These are phyloP conservation scores for Coenobita brevimanus DNA, from an alignment of 1,140 invertebrate genomes.

Conservation along the genomic window DNA sequence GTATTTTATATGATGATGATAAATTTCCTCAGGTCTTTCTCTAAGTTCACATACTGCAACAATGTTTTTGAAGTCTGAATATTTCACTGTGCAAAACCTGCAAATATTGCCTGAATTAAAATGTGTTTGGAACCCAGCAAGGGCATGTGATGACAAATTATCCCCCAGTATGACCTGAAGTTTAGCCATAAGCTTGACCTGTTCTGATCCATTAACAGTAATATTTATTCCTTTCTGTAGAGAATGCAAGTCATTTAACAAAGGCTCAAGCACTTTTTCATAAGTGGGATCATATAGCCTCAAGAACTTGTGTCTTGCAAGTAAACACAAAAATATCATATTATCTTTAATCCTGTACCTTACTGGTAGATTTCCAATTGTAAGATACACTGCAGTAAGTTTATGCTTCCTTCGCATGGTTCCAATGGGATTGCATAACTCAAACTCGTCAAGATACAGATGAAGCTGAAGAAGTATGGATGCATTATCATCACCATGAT, in stretches of 20 bases:
- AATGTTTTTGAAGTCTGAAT: not conserved
- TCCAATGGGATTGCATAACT: conserved; percentile 11
- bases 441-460: conserved; percentile 2
- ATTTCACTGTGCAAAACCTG: conserved; percentile 21
- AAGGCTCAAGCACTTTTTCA: not conserved
- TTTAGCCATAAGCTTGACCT: not conserved
- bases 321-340: conserved; percentile 19
- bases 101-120: conserved; percentile 7
- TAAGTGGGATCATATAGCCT: conserved; percentile 11
- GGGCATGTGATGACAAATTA: conserved; percentile 5
- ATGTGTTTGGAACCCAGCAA: not conserved
- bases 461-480: not conserved
- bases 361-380: conserved; percentile 6
- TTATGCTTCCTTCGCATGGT: conserved; percentile 7
- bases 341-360: not conserved
- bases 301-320: not conserved
- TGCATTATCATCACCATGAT: too few species aligned
- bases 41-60: too few species aligned
- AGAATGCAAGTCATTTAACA: conserved; percentile 7
- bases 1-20: too few species aligned
- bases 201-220: too few species aligned
- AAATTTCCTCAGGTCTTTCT: too few species aligned
- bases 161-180: conserved; percentile 20
- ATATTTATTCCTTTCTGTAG: not conserved
- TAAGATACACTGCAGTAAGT: conserved; percentile 21